Evolutionary conservation across 2,113 vertebrate species (phyloP).

Genomic region (Myanophis thanlyinensis): DNA sequence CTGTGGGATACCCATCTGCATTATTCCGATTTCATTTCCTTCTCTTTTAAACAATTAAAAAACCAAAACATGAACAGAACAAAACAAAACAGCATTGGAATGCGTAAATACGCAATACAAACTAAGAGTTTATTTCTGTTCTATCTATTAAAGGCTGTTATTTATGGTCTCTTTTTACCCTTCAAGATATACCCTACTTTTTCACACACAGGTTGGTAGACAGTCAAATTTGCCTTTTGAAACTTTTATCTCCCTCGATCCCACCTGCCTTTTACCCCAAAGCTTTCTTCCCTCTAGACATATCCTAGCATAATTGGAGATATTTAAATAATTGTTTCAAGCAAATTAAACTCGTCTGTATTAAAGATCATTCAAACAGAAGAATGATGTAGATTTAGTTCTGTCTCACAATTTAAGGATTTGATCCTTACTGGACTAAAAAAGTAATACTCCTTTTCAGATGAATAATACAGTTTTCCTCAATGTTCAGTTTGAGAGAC

Average conservation of each 20-base stretch:
- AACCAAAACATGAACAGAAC: slow-evolving; percentile 30
- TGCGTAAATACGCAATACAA: slow-evolving; percentile 43
- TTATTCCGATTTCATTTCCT: slow-evolving; percentile 62
- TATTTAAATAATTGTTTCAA: slow-evolving; percentile 1
- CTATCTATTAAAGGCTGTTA: slow-evolving; percentile 21
- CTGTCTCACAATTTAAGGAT: background rate
- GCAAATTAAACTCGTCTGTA: background rate
- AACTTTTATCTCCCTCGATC: background rate
- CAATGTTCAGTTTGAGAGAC: background rate
- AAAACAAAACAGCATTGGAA: slow-evolving; percentile 50
- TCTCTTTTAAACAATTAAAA: slow-evolving; percentile 18
- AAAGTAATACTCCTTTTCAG: background rate
- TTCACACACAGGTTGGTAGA: background rate
- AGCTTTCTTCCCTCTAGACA: background rate
- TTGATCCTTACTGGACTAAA: background rate
- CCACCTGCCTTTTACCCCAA: background rate
- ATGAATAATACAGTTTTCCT: background rate
- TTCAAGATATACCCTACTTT: slow-evolving; percentile 46
- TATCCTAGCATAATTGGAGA: background rate
- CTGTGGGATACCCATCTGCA: slow-evolving; percentile 60
- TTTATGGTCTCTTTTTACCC: slow-evolving; percentile 43
- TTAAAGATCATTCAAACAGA: slow-evolving; percentile 1
- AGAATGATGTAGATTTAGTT: background rate
- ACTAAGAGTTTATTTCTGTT: slow-evolving; percentile 27
- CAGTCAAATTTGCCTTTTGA: background rate